Base-by-base conservation (phyloP, 2,113 vertebrate genomes). In the Cheirogaleus medius region DNA sequence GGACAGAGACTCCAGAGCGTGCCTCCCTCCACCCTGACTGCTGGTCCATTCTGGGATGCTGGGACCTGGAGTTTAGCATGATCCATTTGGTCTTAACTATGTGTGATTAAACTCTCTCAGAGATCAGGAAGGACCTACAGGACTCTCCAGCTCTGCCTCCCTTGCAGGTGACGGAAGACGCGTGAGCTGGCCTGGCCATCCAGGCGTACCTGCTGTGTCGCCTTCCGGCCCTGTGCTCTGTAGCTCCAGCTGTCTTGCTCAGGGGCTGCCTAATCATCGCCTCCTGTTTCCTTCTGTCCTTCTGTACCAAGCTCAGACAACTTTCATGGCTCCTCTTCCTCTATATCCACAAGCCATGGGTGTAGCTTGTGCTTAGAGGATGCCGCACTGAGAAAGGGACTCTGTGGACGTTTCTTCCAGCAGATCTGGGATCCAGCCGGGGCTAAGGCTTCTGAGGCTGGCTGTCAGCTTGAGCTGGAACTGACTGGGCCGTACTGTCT, bases 131-230 rank as follows among this genome's bases (percentile, higher is more conserved):
- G 42, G 27, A 4, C 44, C 86, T 78, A 1, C 0, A 8, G 25
- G 15, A 44, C 10, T 39, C 6, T 84, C 7, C 13, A 20, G 1
- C 11, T 60, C 27, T 20, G 21, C 29, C 60, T 56, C n/a, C 29
- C 27, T 3, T 44, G 17, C 52, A 71, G 17, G 64, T 20, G 44
- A 54, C 0, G 54, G 64, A 34, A 18, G 77, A 3, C 12, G 6
- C 3, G 1, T 58, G 58, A 88, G 73, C n/a, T 66, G 42, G 66
- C n/a, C 47, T 49, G 58, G 29, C 23, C 2, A n/a, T 52, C 32
- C 15, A 21, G 64, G 77, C 1, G 0, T 8, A 3, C 15, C 7
- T 25, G 34, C 37, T 23, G 10, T 0, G 4, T 32, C 25, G 3
- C 44, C 49, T 78, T 25, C 49, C 21, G 0, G n/a, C 25, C 3